A percentile compares a stretch with the other conserved stretches of the same genome.
phyloP scores from a whole-genome alignment of 1,140 invertebrate species.

The Cotesia glomerata region DNA sequence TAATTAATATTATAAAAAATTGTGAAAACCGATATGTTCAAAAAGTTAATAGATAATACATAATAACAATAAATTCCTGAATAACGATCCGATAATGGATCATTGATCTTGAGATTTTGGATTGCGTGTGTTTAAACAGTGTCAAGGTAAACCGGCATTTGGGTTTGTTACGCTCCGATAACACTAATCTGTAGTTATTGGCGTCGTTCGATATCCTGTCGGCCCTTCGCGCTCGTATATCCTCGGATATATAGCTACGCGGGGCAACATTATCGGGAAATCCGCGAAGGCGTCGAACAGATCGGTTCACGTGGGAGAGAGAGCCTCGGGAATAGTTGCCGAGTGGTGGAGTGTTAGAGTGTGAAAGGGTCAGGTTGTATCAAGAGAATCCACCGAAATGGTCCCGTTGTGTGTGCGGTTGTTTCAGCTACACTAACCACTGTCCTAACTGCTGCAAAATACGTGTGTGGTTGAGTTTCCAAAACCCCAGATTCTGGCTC shows the following conservation, averaged over 20 bases:
- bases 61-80: neutral
- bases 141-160: slow-evolving; percentile 59
- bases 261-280: slow-evolving; percentile 53
- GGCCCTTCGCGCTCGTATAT: slow-evolving; percentile 25
- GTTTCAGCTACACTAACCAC: slow-evolving; percentile 25
- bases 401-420: slow-evolving; percentile 14
- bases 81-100: neutral
- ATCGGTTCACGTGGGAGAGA: slow-evolving; percentile 1
- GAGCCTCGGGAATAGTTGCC: neutral
- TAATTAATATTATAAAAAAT: too few species aligned
- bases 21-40: too few species aligned
- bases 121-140: slow-evolving; percentile 44
- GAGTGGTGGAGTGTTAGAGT: too few species aligned
- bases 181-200: slow-evolving; percentile 60
- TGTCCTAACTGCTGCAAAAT: slow-evolving; percentile 50
- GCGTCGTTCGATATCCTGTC: slow-evolving; percentile 44
- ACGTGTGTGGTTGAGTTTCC: slow-evolving; percentile 50
- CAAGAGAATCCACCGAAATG: slow-evolving; percentile 21
- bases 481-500: slow-evolving; percentile 36
- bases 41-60: too few species aligned
- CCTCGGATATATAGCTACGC: slow-evolving; percentile 24
- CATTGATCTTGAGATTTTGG: neutral
- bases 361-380: neutral
- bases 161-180: slow-evolving; percentile 56
- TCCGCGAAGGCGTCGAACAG: slow-evolving; percentile 42